Conservation (phyloP, 1,140 invertebrate species). For the Tetraneura akinire region DNA sequence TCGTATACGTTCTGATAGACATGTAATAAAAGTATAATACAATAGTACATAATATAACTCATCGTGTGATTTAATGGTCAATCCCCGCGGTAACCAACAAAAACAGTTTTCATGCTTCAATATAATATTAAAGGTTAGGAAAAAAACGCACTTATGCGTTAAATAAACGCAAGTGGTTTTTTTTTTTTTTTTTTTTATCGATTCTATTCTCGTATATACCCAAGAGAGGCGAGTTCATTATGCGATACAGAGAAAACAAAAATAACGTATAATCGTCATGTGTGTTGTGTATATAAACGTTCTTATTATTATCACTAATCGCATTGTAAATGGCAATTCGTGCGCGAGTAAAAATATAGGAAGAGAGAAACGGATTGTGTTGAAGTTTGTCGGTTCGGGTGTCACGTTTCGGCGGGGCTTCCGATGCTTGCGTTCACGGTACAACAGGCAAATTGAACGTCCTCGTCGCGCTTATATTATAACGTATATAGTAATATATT, state of each 20-base stretch:
- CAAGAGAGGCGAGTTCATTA: background rate
- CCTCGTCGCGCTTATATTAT: too few relatives aligned
- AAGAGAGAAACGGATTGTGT: constrained; percentile 26
- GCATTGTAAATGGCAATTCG: constrained; percentile 35
- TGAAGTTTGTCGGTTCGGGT: background rate
- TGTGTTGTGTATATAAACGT: background rate
- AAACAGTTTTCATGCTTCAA: too few relatives aligned
- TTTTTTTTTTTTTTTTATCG: background rate
- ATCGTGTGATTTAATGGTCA: too few relatives aligned
- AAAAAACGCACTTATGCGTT: too few relatives aligned
- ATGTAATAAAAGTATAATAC: too few relatives aligned
- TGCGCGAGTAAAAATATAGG: constrained; percentile 20
- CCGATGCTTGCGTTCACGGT: background rate
- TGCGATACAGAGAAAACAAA: background rate
- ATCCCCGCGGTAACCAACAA: too few relatives aligned
- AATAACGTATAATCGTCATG: background rate
- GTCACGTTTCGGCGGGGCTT: constrained; percentile 29
- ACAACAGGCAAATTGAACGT: background rate
- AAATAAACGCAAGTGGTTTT: background rate
- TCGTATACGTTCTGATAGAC: too few relatives aligned
- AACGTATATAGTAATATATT: too few relatives aligned
- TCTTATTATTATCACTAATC: constrained; percentile 19
- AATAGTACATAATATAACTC: too few relatives aligned
- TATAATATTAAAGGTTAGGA: too few relatives aligned
- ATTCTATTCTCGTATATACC: too few relatives aligned